Evolutionary conservation across 2,113 vertebrate genomes (phyloP).

Genomic region (Eubucco bourcierii): DNA sequence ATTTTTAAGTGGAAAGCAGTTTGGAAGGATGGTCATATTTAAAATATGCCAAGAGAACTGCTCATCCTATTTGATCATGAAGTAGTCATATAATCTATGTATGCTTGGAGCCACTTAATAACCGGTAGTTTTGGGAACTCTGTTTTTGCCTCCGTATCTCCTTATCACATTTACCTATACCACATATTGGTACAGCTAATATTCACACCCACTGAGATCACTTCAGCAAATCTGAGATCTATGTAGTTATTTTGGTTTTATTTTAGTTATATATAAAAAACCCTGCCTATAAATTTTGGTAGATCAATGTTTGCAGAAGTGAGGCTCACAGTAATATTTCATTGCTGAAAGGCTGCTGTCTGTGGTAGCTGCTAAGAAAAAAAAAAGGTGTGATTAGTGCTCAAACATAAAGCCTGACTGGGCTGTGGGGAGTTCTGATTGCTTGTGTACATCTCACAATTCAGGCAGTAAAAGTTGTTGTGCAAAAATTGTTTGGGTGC

Average conservation of each 20-base stretch:
- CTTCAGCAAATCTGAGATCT: neutral
- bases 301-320: neutral
- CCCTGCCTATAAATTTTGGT: neutral
- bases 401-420: neutral
- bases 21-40: neutral
- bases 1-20: neutral
- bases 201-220: neutral
- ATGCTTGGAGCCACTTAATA: neutral
- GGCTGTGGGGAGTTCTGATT: neutral
- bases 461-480: neutral
- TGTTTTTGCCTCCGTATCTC: neutral
- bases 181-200: neutral
- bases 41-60: neutral
- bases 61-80: neutral
- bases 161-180: neutral
- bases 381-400: neutral
- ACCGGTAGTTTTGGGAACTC: neutral
- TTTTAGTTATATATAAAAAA: neutral
- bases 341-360: neutral
- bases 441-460: neutral
- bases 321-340: neutral
- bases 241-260: fast-evolving
- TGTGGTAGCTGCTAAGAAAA: neutral
- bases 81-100: neutral
- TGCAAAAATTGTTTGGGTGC: neutral